Evolutionary conservation across 2,888 invertebrate genomes (phyloP).

Genomic region (Lordiphosa andalusiaca): DNA sequence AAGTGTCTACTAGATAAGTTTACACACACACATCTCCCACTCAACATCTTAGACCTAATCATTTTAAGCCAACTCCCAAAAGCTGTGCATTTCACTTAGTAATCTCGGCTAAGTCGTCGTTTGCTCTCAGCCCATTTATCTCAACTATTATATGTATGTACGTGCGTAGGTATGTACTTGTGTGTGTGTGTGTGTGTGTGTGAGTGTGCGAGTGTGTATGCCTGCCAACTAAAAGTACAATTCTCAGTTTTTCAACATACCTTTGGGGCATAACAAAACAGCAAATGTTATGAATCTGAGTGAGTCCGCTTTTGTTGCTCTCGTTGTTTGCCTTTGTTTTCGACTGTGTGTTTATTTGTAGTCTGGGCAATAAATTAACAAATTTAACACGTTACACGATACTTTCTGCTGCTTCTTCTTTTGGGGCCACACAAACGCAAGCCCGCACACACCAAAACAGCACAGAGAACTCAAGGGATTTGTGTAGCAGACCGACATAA

Average conservation of each 20-base stretch:
- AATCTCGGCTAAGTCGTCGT: slow-evolving; percentile 2
- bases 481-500: slow-evolving; percentile 18
- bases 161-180: too few species aligned
- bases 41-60: slow-evolving; percentile 1
- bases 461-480: slow-evolving; percentile 25
- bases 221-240: slow-evolving; percentile 7
- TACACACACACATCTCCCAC: too few species aligned
- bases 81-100: slow-evolving; percentile 11
- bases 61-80: slow-evolving; percentile 8
- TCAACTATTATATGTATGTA: slow-evolving; percentile 1
- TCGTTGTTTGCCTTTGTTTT: slow-evolving; percentile 13
- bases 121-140: slow-evolving; percentile 3
- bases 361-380: slow-evolving; percentile 63
- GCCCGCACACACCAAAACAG: background rate
- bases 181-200: too few species aligned
- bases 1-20: too few species aligned
- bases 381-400: slow-evolving; percentile 63
- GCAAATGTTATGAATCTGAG: slow-evolving; percentile 42
- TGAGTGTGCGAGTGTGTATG: too few species aligned
- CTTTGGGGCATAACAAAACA: slow-evolving; percentile 51
- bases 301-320: slow-evolving; percentile 31
- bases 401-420: slow-evolving; percentile 3
- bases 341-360: slow-evolving; percentile 49
- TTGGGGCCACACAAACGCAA: slow-evolving; percentile 2
- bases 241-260: slow-evolving; percentile 41